phyloP scores from a whole-genome alignment of 2,888 invertebrate genomes.

The Drosophila meridiana region DNA sequence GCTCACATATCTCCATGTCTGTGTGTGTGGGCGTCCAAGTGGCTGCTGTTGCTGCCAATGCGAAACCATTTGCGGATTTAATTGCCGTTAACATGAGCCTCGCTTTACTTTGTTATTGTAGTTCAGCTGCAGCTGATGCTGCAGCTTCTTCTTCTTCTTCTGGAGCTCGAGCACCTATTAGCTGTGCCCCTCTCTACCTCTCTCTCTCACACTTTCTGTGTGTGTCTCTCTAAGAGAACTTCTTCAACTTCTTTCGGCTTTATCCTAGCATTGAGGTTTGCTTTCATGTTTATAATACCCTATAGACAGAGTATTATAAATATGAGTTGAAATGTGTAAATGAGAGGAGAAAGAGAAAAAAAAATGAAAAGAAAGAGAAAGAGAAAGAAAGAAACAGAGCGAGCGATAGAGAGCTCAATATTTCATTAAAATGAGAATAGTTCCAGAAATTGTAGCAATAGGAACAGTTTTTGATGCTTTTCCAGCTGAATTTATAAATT shows the following conservation, averaged over 20 bases:
- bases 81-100: slow-evolving; percentile 78
- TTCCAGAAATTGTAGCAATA: too few species aligned
- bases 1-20: background rate
- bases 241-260: slow-evolving; percentile 8
- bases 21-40: slow-evolving; percentile 18
- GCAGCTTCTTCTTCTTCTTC: slow-evolving; percentile 4
- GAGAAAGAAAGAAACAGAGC: background rate
- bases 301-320: background rate
- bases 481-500: too few species aligned
- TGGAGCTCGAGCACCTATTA: background rate
- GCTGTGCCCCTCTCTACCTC: background rate
- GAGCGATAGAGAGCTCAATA: background rate
- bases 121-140: slow-evolving; percentile 12
- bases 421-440: too few species aligned
- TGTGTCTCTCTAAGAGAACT: background rate
- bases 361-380: too few species aligned
- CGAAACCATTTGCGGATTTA: slow-evolving; percentile 78
- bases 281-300: background rate
- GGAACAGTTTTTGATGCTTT: background rate
- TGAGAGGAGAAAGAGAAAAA: background rate
- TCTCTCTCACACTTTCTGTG: background rate
- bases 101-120: slow-evolving; percentile 58
- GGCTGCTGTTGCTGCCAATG: slow-evolving; percentile 60
- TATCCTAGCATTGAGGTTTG: slow-evolving; percentile 8
- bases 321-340: background rate